Conservation (phyloP, 2,797 vertebrate species). For the Remorina albescens region DNA sequence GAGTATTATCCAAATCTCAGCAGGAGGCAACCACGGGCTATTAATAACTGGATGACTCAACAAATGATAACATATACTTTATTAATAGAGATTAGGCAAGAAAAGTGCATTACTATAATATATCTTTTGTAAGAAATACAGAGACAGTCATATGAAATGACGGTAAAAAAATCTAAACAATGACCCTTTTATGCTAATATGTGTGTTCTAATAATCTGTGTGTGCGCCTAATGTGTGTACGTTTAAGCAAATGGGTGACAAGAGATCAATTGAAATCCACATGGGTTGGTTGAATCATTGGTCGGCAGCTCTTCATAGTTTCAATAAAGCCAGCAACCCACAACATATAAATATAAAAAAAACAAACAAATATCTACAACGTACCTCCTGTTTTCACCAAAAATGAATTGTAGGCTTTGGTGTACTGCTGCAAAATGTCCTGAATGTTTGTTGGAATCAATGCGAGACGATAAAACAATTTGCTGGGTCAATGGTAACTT, state of each 20-base stretch:
- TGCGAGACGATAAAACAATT: background rate
- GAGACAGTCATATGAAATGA: background rate
- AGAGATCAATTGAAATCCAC: conserved; percentile 26
- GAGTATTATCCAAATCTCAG: conserved; percentile 67
- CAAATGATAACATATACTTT: conserved; percentile 43
- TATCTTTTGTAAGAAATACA: background rate
- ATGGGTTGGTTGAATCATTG: conserved; percentile 22
- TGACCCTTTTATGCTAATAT: background rate
- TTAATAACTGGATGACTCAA: conserved; percentile 69
- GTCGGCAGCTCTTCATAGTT: background rate
- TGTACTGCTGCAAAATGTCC: conserved; percentile 19
- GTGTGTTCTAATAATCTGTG: background rate
- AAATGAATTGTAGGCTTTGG: conserved; percentile 15
- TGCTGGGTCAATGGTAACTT: background rate
- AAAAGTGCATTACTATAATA: conserved; percentile 3
- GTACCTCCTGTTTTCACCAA: conserved; percentile 63
- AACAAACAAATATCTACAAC: conserved; percentile 30
- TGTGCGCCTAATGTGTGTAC: background rate
- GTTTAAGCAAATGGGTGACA: conserved; percentile 3
- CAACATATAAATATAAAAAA: background rate
- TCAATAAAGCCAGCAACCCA: conserved; percentile 1
- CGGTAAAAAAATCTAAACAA: background rate
- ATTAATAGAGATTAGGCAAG: conserved; percentile 35
- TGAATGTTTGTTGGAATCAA: conserved; percentile 18
- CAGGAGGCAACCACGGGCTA: conserved; percentile 57